phyloP scores from a whole-genome alignment of 37 sponge, comb jelly and placozoan species.

The Beroe forskalii region DNA sequence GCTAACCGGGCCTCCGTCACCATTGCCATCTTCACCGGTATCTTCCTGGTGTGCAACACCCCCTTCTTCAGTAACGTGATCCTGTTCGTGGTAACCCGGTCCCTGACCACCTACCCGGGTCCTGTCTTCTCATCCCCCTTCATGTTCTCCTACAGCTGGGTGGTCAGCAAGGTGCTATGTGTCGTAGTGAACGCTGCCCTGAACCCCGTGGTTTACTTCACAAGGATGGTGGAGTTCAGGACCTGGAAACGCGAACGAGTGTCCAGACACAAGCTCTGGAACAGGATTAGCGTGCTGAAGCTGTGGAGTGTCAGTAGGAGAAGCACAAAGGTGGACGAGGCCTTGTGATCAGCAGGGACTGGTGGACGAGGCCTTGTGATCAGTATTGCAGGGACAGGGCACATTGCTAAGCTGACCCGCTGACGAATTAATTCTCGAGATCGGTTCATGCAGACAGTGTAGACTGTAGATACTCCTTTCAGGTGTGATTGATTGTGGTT shows the following conservation, averaged over 20 bases:
- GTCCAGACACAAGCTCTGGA: neutral
- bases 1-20: slow-evolving; percentile 25
- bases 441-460: too few relatives aligned
- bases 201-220: slow-evolving; percentile 45
- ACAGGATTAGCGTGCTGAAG: too few relatives aligned
- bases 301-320: too few relatives aligned
- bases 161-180: slow-evolving; percentile 43
- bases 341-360: too few relatives aligned
- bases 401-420: too few relatives aligned
- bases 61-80: slow-evolving; percentile 40
- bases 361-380: too few relatives aligned
- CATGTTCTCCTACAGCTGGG: slow-evolving; percentile 62
- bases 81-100: neutral
- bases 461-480: too few relatives aligned
- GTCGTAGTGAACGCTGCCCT: slow-evolving; percentile 31
- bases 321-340: too few relatives aligned
- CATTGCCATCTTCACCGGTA: slow-evolving; percentile 54
- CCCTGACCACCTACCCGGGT: neutral
- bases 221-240: slow-evolving; percentile 1
- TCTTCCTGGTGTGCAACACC: slow-evolving; percentile 16
- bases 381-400: too few relatives aligned
- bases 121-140: slow-evolving; percentile 25
- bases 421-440: too few relatives aligned
- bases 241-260: neutral
- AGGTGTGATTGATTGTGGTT: too few relatives aligned